phyloP scores from a whole-genome alignment of 1,140 invertebrate genomes.

The Drosophila ogumai region DNA sequence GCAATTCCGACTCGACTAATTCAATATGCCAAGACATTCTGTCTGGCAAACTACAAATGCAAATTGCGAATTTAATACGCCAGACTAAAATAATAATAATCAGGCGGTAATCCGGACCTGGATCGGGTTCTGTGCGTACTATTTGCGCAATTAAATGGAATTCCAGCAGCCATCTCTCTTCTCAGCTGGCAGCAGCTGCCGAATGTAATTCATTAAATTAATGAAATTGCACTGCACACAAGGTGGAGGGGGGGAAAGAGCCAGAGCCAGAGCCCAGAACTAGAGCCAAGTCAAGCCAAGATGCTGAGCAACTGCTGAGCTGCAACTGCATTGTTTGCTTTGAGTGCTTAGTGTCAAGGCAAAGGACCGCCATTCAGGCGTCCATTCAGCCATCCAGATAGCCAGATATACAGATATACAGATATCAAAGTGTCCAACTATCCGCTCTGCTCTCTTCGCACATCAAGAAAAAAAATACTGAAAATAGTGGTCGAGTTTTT shows the following conservation, averaged over 20 bases:
- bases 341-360: constrained; percentile 42
- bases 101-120: constrained; percentile 44
- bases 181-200: constrained; percentile 31
- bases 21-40: constrained; percentile 35
- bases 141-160: constrained; percentile 72
- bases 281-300: neutral
- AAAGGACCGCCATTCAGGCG: constrained; percentile 10
- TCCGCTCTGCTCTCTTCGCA: neutral
- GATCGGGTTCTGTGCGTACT: constrained; percentile 20
- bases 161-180: constrained; percentile 16
- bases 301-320: constrained; percentile 2
- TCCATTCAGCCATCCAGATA: neutral
- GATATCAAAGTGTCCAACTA: constrained; percentile 13
- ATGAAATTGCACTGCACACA: constrained; percentile 71
- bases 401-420: neutral
- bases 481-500: neutral
- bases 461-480: neutral
- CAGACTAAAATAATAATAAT: constrained; percentile 63
- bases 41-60: constrained; percentile 36
- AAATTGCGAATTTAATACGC: constrained; percentile 42
- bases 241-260: neutral
- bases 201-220: constrained; percentile 78
- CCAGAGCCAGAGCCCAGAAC: too few species aligned
- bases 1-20: constrained; percentile 5
- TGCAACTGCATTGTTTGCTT: constrained; percentile 38